phyloP scores from a whole-genome alignment of 1,140 invertebrate genomes.

The Brachionus koreanus region DNA sequence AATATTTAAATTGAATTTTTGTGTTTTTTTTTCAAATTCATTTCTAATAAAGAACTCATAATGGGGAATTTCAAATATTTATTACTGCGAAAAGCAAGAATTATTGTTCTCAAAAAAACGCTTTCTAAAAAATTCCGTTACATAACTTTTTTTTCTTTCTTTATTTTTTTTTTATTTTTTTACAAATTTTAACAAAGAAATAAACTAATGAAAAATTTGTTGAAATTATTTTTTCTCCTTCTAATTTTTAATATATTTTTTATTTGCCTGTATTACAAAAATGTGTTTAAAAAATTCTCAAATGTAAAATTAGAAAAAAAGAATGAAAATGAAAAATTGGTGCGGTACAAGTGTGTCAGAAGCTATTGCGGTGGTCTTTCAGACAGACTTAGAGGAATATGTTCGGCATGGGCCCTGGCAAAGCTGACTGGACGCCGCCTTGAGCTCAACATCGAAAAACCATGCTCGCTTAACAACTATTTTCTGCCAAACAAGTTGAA shows the following conservation, averaged over 20 bases:
- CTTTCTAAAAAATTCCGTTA: no score
- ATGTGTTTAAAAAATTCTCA: background rate
- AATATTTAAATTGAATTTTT: no score
- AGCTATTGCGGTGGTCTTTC: slow-evolving; percentile 9
- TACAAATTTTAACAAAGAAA: no score
- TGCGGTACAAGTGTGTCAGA: background rate
- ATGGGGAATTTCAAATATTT: no score
- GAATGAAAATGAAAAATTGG: background rate
- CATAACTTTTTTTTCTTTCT: no score
- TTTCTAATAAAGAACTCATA: no score
- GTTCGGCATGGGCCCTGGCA: background rate
- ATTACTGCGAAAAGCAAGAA: no score
- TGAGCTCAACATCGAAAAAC: background rate
- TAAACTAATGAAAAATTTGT: no score
- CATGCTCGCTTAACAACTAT: background rate
- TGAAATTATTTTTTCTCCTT: background rate
- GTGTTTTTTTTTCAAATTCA: no score
- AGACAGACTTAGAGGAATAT: background rate
- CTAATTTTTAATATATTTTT: background rate
- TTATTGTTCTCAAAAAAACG: no score
- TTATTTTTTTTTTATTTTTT: no score
- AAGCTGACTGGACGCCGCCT: background rate
- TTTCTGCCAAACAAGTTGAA: background rate
- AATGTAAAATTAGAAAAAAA: background rate
- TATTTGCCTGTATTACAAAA: background rate